These are phyloP conservation scores for Sinosuthora webbiana DNA, from an alignment of 2,113 vertebrate species.

Conservation along the genomic window DNA sequence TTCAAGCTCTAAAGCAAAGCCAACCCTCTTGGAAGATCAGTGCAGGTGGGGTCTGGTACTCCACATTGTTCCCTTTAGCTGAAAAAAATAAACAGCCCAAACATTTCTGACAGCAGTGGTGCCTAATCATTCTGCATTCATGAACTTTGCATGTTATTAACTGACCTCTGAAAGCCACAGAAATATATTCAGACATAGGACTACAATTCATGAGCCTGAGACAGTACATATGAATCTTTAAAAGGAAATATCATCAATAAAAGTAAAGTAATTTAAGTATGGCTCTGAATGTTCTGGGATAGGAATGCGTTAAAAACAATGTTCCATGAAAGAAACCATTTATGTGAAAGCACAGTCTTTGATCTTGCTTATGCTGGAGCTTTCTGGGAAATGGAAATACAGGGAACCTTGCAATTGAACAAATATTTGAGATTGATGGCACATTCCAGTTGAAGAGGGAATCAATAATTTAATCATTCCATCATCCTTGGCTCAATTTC, in stretches of 20 bases:
- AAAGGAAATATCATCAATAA: not conserved
- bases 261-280: not conserved
- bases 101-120: not conserved
- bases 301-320: not conserved
- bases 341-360: not conserved
- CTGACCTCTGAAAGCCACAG: not conserved
- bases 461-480: slow-evolving; percentile 43
- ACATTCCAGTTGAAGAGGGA: not conserved
- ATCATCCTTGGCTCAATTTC: slow-evolving; percentile 1
- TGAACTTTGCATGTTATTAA: not conserved
- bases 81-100: not conserved
- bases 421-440: slow-evolving; percentile 15
- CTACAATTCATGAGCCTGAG: not conserved
- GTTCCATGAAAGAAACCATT: not conserved
- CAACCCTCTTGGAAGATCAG: not conserved
- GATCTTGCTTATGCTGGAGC: not conserved
- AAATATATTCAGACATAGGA: not conserved
- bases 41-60: not conserved
- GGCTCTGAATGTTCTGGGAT: not conserved
- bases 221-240: not conserved
- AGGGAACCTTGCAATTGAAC: not conserved
- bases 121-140: not conserved
- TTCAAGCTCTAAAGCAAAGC: not conserved
- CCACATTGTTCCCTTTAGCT: not conserved
- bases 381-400: slow-evolving; percentile 27